These are phyloP conservation scores for Gymnodraco acuticeps DNA, from an alignment of 2,797 vertebrate species.

Conservation along the genomic window DNA sequence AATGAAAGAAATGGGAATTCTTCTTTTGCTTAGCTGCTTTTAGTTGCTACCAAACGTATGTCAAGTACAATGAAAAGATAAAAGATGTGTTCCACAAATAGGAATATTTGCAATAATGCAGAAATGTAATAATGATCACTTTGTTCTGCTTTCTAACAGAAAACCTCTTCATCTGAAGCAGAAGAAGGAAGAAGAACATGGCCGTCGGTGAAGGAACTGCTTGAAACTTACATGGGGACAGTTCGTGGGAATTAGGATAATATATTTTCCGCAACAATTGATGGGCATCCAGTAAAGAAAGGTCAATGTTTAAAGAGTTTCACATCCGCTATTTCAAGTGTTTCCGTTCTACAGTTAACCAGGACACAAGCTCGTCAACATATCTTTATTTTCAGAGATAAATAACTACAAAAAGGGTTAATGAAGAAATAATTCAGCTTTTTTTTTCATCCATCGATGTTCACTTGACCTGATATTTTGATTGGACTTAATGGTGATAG, in stretches of 20 bases:
- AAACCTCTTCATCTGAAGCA: background rate
- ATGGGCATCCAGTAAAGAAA: background rate
- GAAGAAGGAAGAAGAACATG: conserved; percentile 7
- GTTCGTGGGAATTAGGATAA: conserved; percentile 3
- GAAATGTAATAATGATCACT: background rate
- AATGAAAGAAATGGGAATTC: background rate
- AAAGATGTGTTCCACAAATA: background rate
- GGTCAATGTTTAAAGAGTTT: conserved; percentile 12
- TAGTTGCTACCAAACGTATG: background rate
- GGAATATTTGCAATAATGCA: background rate
- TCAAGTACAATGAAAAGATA: background rate
- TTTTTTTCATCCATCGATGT: background rate
- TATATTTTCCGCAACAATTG: conserved; percentile 13
- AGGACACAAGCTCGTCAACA: background rate
- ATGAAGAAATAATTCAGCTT: background rate
- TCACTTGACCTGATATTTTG: background rate
- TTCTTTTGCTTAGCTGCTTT: background rate
- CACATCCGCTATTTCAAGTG: conserved; percentile 22
- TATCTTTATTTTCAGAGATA: no score
- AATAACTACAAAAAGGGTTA: no score
- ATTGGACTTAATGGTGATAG: background rate
- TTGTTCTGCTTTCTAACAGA: conserved; percentile 27
- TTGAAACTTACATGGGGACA: background rate
- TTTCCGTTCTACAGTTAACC: background rate
- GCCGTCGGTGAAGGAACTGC: conserved; percentile 11